Percentiles rank a stretch among this genome's conserved stretches.
phyloP scores from a whole-genome alignment of 1,140 invertebrate species.

The Parasteatoda tepidariorum region DNA sequence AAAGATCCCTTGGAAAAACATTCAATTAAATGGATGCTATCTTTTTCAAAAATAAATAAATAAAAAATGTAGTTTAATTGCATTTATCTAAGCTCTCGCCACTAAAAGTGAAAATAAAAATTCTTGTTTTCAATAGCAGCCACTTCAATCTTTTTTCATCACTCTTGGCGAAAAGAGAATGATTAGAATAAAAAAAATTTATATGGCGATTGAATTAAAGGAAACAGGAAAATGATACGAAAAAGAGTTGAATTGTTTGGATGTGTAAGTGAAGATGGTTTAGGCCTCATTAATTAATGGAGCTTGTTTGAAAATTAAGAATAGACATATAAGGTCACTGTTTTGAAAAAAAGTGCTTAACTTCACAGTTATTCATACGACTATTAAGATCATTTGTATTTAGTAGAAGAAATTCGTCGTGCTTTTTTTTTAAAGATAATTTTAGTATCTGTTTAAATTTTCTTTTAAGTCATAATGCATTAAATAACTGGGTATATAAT shows the following conservation, averaged over 20 bases:
- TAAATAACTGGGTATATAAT: too few relatives aligned
- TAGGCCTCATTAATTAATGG: constrained; percentile 8
- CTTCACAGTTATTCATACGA: too few relatives aligned
- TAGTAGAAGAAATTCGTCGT: too few relatives aligned
- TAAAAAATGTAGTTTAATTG: not conserved
- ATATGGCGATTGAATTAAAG: not conserved
- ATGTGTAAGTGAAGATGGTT: constrained; percentile 10
- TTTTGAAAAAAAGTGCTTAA: too few relatives aligned
- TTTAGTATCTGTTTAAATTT: too few relatives aligned
- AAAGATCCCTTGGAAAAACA: not conserved
- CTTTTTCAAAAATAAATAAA: not conserved
- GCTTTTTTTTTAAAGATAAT: too few relatives aligned
- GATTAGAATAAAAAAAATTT: not conserved
- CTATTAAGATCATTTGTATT: too few relatives aligned
- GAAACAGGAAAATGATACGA: constrained; percentile 4
- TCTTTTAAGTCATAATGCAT: too few relatives aligned
- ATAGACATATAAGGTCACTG: not conserved
- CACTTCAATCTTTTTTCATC: constrained; percentile 6
- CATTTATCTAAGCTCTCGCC: constrained; percentile 26
- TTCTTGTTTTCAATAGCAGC: not conserved
- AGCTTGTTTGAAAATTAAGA: not conserved
- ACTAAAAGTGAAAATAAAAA: constrained; percentile 3
- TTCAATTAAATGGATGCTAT: constrained; percentile 16
- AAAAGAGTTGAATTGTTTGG: constrained; percentile 3
- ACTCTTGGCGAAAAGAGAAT: not conserved